Evolutionary conservation across 1,140 invertebrate species (phyloP), one percentile per base, ranked within the genome.

Genomic region (Aricia agestis): DNA sequence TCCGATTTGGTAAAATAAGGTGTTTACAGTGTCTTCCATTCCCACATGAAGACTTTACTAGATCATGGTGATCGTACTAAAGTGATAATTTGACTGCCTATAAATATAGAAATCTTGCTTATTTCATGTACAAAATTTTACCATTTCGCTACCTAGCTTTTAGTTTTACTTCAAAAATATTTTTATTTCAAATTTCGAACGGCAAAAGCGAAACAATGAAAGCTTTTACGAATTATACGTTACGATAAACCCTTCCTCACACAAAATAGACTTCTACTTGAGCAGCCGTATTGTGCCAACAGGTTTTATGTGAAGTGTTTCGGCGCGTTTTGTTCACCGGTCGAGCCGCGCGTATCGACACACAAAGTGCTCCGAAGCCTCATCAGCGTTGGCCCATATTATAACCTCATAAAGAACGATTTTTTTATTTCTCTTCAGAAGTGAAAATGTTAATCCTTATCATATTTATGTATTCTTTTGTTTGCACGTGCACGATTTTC

Each of bases 321-420:
- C 71, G 74, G 76, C 59, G 66, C 72, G 17, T 63, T 63, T 63
- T 25, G 31, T 19, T 74, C 74, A 79, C 76, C 74, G 74, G 72
- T 52, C 45, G 45, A 52, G 45, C 45, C 45, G 66, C 72, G 36
- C 70, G 66, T 78, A 83, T 83, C 70, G 80, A 79, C 75, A 78
- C 71, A 75, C 70, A 79, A 83, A 83, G 80, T 83, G 78, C 77
- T 83, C 70, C 76, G 75, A 80, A 78, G 74, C 74, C 75, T 78
- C 77, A 65, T 68, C 67, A 67, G 36, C 45, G 7, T 61, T 66
- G 42, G 19, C n/a, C 18, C 17, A 71, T 66, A 71, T 19, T 66
- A 71, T 19, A 63, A 52, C 45, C 7, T 52, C 45, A 52, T 52
- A 15, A 52, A 52, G 4, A 13, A n/a, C n/a, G n/a, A n/a, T n/a